A percentile compares a stretch with the other conserved stretches of the same genome.
Conservation (phyloP, 1,140 invertebrate species). For the Hestina assimilis region DNA sequence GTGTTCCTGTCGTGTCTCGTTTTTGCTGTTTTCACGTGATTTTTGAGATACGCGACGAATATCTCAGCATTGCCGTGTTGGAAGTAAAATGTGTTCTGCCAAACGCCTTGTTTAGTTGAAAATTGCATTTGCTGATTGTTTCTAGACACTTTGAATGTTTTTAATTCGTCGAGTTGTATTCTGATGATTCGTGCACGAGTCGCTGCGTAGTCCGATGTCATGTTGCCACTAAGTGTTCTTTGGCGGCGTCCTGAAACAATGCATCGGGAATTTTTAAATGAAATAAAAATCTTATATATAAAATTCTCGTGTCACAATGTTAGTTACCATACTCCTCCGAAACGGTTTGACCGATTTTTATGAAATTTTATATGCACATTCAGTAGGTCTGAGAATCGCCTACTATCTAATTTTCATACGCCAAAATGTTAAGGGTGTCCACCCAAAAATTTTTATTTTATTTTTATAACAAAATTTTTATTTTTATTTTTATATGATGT, state of each 20-base stretch:
- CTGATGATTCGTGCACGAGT: slow-evolving; percentile 80
- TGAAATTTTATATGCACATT: too few relatives aligned
- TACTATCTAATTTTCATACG: too few relatives aligned
- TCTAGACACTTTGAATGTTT: slow-evolving; percentile 82
- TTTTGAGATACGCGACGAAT: slow-evolving; percentile 84
- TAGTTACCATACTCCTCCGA: too few relatives aligned
- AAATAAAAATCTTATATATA: neutral
- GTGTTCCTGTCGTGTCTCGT: slow-evolving; percentile 85
- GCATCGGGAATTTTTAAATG: neutral
- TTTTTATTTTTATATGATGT: too few relatives aligned
- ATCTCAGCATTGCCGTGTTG: slow-evolving; percentile 90
- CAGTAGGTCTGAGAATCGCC: too few relatives aligned
- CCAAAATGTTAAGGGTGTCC: too few relatives aligned
- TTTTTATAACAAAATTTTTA: too few relatives aligned
- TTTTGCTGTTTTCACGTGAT: slow-evolving; percentile 80
- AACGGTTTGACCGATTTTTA: too few relatives aligned
- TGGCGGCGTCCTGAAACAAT: slow-evolving; percentile 62
- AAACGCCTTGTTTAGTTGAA: slow-evolving; percentile 85
- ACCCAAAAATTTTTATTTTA: too few relatives aligned
- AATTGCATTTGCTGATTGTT: slow-evolving; percentile 85
- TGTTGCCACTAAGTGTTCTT: slow-evolving; percentile 77
- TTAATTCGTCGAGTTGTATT: slow-evolving; percentile 82
- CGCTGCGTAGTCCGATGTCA: slow-evolving; percentile 74
- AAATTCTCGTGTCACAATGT: too few relatives aligned
- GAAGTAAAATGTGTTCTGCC: slow-evolving; percentile 90